Evolutionary conservation across 1,140 invertebrate genomes (phyloP), one percentile per base, ranked within the genome.

Genomic region (Zaprionus lachaisei): DNA sequence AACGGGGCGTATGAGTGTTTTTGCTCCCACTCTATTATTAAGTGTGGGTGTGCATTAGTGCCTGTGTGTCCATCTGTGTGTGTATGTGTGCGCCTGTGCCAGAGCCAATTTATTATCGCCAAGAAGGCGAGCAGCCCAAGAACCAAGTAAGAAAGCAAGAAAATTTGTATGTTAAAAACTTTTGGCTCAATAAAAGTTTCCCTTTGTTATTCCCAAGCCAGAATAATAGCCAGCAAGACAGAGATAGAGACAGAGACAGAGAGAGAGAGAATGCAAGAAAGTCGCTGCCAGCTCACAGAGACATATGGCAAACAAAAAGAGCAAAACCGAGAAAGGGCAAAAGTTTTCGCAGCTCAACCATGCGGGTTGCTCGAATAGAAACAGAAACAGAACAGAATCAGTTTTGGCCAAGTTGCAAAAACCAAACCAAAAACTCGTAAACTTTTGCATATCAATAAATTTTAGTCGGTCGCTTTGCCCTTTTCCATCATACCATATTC

Each of bases 391-490:
- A 60, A 55, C 41, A 68, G 64, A 72, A 72, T 58, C 72, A 73
- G 67, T 65, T 51, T 47, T 77, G 55, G 56, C 47, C 66, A 66
- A 81, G 69, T 72, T 81, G 64, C 79, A 70, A 56, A 58, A 67
- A 57, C 31, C 71, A 72, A 81, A 76, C 73, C 80, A 77, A 68
- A 67, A 83, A 89, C 77, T 83, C 61, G 80, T 72, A 90, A 89
- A 90, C 81, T 89, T 89, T 89, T 72, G 79, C 85, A 89, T 90
- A 90, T 89, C 85, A 89, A 90, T 90, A 90, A 89, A 89, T 85
- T 83, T 77, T 65, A 72, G 64, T 75, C 70, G 44, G 12, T 37
- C 51, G 15, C 28, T 22, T 28, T 26, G 24, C 24, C 24, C 26
- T 63, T 34, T 72, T 7, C 47, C 31, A 34, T 34, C 31, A 34